Evolutionary conservation across 2,113 vertebrate species (phyloP), one percentile per base, ranked within the genome.

Genomic region (Phalacrocorax brasilianus): DNA sequence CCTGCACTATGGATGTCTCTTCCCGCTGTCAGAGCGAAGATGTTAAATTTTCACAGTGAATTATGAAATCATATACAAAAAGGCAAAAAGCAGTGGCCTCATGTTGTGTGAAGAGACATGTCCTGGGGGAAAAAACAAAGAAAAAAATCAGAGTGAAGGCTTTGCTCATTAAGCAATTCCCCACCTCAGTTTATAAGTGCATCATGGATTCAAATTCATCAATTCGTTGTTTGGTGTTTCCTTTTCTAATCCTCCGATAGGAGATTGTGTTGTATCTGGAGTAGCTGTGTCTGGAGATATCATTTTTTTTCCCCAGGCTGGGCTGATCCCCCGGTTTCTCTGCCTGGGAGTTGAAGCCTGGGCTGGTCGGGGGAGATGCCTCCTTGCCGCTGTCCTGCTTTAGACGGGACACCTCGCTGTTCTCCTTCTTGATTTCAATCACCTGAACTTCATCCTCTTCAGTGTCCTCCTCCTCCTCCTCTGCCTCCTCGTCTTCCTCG

Each of bases 201-300:
- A 99, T 98, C 98, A 99, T 99, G 86, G 98, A 98, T 87, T 99
- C 99, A 52, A 99, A 99, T 86, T 99, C 98, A 33, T 99, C 98
- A 12, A 99, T 99, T 90, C 98, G 98, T 95, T 99, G 98, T 22
- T 98, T 99, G 52, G 99, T 99, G 97, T 99, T 99, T 83, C 99
- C 99, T 97, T 98, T 99, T 40, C 98, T 98, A 90, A 99, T 99
- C 97, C 98, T 99, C 68, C 99, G 98, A 93, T 99, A 99, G 72
- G 99, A 99, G 96, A 99, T 98, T 5, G 99, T 99, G 90, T 99
- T 99, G 96, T 99, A 99, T 80, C 98, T 98, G 89, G 98, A 98
- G 11, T 98, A 98, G 76, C 96, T 97, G 97, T 98, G 98, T 92
- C 98, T 98, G 97, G 98, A 97, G 84, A 98, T 98, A 52, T 99